Evolutionary conservation across 1,140 invertebrate genomes (phyloP), one percentile per base, ranked within the genome.

Genomic region (Penaeus japonicus): DNA sequence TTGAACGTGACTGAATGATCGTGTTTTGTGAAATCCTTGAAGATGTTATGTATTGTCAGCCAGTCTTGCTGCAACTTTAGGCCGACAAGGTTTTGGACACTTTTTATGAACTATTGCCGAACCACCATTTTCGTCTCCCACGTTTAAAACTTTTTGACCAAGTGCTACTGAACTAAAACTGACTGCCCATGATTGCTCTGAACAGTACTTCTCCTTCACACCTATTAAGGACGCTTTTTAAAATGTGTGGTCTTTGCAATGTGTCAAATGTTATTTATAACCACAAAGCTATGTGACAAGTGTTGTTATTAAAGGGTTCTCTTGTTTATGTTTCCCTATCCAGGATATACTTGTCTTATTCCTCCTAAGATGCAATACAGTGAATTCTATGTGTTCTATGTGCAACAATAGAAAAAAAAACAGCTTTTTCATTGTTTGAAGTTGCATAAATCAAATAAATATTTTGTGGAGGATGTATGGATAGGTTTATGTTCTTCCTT

Each of bases 371-470:
- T 81, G 73, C 32, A 32, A 35, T 86, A 32, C 85, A 65, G 39
- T 70, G 24, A 87, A 87, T 32, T 84, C n/a, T 47, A 47, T 70
- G 55, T 80, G 75, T 79, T 65, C 59, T 80, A 54, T 87, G 85
- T 87, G 57, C 85, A 87, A 87, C 47, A 47, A 47, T 47, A 47
- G 47, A 47, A 47, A 47, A 39, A n/a, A 47, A 47, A 47, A 47
- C 47, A 47, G 47, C 47, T 47, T 47, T 47, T 47, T 47, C 47
- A 47, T 47, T 47, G 47, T 47, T 47, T 47, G 47, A 15, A 47
- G 47, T 47, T 47, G 47, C 47, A 47, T 47, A 47, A 47, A 47
- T 47, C 47, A 47, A 47, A 47, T 47, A 47, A 47, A 47, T 47
- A 47, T 47, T 47, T 47, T 47, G 47, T 47, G 47, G 47, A 47